Base-by-base conservation (phyloP, 1,140 invertebrate species). In the Aricia agestis region DNA sequence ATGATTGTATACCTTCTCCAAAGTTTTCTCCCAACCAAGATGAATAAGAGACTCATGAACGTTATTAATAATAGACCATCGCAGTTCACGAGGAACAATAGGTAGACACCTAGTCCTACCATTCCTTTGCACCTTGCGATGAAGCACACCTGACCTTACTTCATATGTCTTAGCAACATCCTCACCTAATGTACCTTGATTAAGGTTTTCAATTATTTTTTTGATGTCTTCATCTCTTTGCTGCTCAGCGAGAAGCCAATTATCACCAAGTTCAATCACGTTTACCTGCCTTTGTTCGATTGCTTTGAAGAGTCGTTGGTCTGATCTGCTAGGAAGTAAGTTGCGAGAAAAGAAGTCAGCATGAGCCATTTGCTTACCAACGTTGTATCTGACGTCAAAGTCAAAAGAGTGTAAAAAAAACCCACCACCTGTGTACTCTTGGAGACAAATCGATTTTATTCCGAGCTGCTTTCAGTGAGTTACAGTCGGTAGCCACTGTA, bases 361-460 rank as follows among this genome's bases (percentile, higher is more conserved):
- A 25, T 76, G 75, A 11, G 52, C 7, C 72, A 72, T 74, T 11
- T 45, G 6, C 13, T 63, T 71, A 17, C 73, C 76, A 17, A 68
- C 69, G 9, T 63, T 42, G 32, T 77, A 75, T 13, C 66, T 17
- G 6, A 73, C 31, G 15, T 75, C 68, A 68, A 73, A 75, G n/a
- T 75, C 76, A 45, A 70, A 78, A 0, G 71, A 15, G 32, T 77
- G 76, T 7, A 77, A 52, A 41, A 57, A n/a, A 77, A 15, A 67
- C 73, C 76, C 82, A 85, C 81, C 81, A 86, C 15, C 80, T 17
- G 41, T 82, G 73, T 0, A 78, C 80, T 42, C 80, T 42, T 11
- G 83, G 81, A 13, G 76, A 78, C 57, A 87, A 69, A 45, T 86
- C 77, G 6, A 67, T 52, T 71, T 86, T 88, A 13, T 71, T 75